A percentile compares a stretch with the other conserved stretches of the same genome.
phyloP scores from a whole-genome alignment of 2,797 vertebrate genomes.

The Taenioides sp. region DNA sequence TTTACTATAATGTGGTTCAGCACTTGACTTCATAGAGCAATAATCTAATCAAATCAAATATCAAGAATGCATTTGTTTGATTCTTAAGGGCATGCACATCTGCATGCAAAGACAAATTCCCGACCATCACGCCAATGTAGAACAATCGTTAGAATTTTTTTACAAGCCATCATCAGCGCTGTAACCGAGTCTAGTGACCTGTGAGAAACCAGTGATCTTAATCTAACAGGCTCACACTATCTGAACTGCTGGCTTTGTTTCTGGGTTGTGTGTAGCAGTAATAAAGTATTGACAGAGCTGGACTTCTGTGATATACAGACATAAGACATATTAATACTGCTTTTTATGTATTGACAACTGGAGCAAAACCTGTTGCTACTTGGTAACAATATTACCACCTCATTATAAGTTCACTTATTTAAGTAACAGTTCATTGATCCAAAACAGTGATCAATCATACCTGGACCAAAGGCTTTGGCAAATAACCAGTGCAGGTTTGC shows the following conservation, averaged over 20 bases:
- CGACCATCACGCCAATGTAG: slow-evolving; percentile 16
- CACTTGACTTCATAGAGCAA: not conserved
- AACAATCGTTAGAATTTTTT: slow-evolving; percentile 38
- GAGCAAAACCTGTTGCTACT: not conserved
- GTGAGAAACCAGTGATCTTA: slow-evolving; percentile 30
- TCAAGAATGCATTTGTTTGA: not conserved
- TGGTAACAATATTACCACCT: not conserved
- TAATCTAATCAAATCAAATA: not conserved
- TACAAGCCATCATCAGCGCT: slow-evolving; percentile 31
- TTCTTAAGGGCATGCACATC: slow-evolving; percentile 58
- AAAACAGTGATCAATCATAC: slow-evolving; percentile 53
- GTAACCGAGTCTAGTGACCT: slow-evolving; percentile 45
- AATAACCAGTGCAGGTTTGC: slow-evolving; percentile 96
- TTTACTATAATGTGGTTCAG: slow-evolving; percentile 67
- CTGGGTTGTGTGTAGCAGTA: not conserved
- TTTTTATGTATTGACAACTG: not conserved
- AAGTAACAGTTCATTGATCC: not conserved
- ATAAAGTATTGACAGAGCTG: not conserved
- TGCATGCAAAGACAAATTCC: slow-evolving; percentile 48
- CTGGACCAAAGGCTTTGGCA: slow-evolving; percentile 92
- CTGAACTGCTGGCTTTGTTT: not conserved
- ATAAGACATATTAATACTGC: not conserved
- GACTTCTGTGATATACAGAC: not conserved
- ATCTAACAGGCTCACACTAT: slow-evolving; percentile 17
- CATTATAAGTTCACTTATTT: not conserved